Evolutionary conservation across 2,888 invertebrate genomes (phyloP), one percentile per base, ranked within the genome.

Genomic region (Leptinotarsa rubiginosa): DNA sequence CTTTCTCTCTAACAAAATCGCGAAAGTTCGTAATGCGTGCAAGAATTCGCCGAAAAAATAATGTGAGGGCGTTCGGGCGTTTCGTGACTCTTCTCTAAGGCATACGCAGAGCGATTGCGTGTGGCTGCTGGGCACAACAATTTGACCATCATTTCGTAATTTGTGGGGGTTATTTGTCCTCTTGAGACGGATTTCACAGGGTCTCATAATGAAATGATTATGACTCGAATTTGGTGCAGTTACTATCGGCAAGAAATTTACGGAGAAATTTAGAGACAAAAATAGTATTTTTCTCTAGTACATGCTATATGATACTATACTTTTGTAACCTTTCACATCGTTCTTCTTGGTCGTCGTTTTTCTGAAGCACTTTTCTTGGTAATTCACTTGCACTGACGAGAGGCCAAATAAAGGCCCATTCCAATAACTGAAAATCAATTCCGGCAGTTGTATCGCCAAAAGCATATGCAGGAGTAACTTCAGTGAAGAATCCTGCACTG

Each of bases 61-160:
- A 74, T 62, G 74, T 71, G 74, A 74, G 74, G 74, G 74, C 70
- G 74, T 74, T 74, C 47, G 18, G 47, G 68, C 68, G 70, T 74
- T 74, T 74, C 74, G 74, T 74, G 74, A 74, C 52, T 74, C 52
- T 67, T 66, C 70, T 67, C 47, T 18, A 52, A 67, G 74, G 62
- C 62, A 62, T 62, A 62, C n/a, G 62, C 62, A 62, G 41, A 62
- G 41, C 56, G n/a, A 5, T 31, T 62, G 41, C 62, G 41, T 62
- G 62, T 41, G n/a, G 31, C 31, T 31, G 13, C 62, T 31, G 62
- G 62, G 62, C 62, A 62, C 41, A 41, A 62, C 31, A 41, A 62
- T 62, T 62, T 41, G n/a, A 62, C 62, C 41, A 41, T 62, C 31
- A 18, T 62, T n/a, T 62, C 31, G 62, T 18, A 62, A 41, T 62